Evolutionary conservation across 2,113 vertebrate genomes (phyloP).

Genomic region (Silurus meridionalis): DNA sequence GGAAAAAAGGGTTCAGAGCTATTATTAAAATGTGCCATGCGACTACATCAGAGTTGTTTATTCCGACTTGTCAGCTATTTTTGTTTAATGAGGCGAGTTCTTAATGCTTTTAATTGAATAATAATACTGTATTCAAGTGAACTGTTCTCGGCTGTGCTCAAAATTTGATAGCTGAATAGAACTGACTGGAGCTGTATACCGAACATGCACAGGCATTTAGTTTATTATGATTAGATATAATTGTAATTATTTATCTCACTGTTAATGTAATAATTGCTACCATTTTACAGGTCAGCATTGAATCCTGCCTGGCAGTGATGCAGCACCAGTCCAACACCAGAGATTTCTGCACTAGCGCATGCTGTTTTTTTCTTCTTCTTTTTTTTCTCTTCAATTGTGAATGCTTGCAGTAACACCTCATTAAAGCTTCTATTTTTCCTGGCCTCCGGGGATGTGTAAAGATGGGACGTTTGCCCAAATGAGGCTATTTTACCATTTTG

Average conservation of each 20-base stretch:
- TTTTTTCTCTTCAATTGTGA: conserved; percentile 19
- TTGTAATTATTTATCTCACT: too few species aligned
- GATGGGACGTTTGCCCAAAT: conserved; percentile 59
- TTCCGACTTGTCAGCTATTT: too few species aligned
- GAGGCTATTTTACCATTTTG: conserved; percentile 62
- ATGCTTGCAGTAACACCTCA: conserved; percentile 58
- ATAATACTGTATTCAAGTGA: too few species aligned
- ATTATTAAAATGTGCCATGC: too few species aligned
- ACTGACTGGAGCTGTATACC: too few species aligned
- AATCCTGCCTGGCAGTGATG: neutral
- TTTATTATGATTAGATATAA: too few species aligned
- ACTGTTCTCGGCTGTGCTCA: too few species aligned
- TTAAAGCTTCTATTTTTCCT: conserved; percentile 61
- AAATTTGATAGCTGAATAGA: too few species aligned
- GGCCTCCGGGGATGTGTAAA: conserved; percentile 54
- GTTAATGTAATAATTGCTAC: neutral
- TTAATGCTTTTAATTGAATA: too few species aligned
- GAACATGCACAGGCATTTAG: too few species aligned
- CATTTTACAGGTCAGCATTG: neutral
- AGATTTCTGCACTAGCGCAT: neutral
- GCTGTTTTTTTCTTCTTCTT: conserved; percentile 21
- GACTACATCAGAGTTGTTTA: too few species aligned
- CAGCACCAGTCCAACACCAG: neutral
- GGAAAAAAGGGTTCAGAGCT: neutral
- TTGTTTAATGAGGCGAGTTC: too few species aligned